phyloP scores from a whole-genome alignment of 2,797 vertebrate genomes.

The Sebastes minor region DNA sequence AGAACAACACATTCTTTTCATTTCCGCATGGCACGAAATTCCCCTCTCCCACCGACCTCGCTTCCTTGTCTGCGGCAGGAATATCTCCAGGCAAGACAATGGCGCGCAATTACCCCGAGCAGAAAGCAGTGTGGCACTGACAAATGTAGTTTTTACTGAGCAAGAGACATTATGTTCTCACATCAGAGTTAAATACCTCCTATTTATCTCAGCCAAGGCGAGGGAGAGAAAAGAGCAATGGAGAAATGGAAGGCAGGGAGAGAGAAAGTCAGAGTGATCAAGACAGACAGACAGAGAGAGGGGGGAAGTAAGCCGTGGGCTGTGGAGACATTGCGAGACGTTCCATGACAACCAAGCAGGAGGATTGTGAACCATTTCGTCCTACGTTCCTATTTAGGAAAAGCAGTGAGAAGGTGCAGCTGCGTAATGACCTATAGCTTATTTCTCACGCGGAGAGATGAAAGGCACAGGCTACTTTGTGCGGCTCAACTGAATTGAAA shows the following conservation, averaged over 20 bases:
- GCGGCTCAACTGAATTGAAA: conserved; percentile 25
- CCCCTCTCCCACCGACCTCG: conserved; percentile 54
- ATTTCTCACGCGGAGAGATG: conserved; percentile 38
- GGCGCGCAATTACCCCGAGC: conserved; percentile 77
- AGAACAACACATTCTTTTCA: conserved; percentile 68
- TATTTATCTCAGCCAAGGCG: conserved; percentile 77
- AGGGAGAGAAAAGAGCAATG: conserved; percentile 39
- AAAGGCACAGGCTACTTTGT: conserved; percentile 18
- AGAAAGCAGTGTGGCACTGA: conserved; percentile 81
- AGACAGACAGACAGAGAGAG: conserved; percentile 61
- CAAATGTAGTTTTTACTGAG: conserved; percentile 84
- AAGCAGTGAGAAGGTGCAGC: conserved; percentile 47
- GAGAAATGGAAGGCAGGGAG: conserved; percentile 25
- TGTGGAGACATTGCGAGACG: conserved; percentile 65
- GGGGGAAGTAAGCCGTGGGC: conserved; percentile 55
- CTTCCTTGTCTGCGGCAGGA: conserved; percentile 65
- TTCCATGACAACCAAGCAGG: conserved; percentile 79
- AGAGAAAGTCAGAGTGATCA: conserved; percentile 58
- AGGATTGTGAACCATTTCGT: conserved; percentile 68
- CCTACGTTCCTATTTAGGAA: conserved; percentile 57
- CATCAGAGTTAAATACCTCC: conserved; percentile 81
- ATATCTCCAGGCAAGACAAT: conserved; percentile 81
- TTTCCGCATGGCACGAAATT: conserved; percentile 63
- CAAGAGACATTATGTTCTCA: conserved; percentile 80
- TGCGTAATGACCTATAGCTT: conserved; percentile 54